Percentiles rank a stretch among this genome's conserved stretches.
phyloP scores from a whole-genome alignment of 2,888 invertebrate species.

The Nymphalis urticae region DNA sequence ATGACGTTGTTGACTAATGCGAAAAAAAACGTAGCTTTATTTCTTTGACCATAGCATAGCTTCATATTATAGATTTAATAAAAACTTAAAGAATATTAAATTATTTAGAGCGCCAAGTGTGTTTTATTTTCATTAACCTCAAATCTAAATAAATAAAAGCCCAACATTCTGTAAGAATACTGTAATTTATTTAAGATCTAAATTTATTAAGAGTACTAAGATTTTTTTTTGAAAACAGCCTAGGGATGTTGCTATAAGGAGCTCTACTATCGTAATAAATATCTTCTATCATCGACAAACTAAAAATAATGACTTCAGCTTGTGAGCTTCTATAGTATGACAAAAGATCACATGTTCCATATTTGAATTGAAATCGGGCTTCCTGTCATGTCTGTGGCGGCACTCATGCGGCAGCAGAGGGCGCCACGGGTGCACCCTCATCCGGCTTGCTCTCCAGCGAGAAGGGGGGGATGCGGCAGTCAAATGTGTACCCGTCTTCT shows the following conservation, averaged over 20 bases:
- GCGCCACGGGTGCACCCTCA: conserved; percentile 66
- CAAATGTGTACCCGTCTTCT: conserved; percentile 97
- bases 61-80: neutral
- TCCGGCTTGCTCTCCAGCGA: conserved; percentile 97
- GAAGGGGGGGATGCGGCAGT: conserved; percentile 98
- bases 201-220: conserved; percentile 62
- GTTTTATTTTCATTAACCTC: neutral
- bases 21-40: conserved; percentile 13
- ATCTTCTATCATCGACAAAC: conserved; percentile 22
- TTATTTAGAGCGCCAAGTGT: conserved; percentile 2
- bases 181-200: conserved; percentile 80
- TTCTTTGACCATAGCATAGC: conserved; percentile 2
- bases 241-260: conserved; percentile 33
- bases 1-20: neutral
- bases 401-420: conserved; percentile 59
- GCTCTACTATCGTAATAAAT: conserved; percentile 29
- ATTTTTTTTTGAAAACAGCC: conserved; percentile 49
- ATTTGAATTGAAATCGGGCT: too few relatives aligned
- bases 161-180: conserved; percentile 62
- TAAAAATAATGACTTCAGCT: conserved; percentile 33
- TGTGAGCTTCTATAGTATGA: conserved; percentile 1
- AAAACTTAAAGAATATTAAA: conserved; percentile 13
- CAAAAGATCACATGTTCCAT: too few relatives aligned
- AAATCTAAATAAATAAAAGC: conserved; percentile 43
- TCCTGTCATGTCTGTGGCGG: neutral